phyloP scores from a whole-genome alignment of 1,140 invertebrate species.

The Babylonia areolata region DNA sequence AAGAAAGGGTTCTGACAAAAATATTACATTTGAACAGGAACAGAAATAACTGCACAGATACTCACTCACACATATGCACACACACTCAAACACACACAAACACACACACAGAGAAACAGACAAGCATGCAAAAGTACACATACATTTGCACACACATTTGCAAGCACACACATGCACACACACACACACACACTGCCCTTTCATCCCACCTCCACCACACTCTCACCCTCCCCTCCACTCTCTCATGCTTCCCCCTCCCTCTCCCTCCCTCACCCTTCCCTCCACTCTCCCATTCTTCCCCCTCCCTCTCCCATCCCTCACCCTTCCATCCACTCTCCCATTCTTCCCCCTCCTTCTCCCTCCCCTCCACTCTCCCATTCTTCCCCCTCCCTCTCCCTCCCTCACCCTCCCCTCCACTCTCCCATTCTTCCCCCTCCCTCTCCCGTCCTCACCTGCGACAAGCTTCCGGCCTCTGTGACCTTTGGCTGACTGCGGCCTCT shows the following conservation, averaged over 20 bases:
- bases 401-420: background rate
- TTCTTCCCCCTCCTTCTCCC: background rate
- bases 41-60: too few species aligned
- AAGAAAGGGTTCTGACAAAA: too few species aligned
- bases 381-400: background rate
- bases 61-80: too few species aligned
- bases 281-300: background rate
- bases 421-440: background rate
- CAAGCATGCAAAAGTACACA: too few species aligned
- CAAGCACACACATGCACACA: too few species aligned
- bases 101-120: too few species aligned
- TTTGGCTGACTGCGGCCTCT: conserved; percentile 24
- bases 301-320: background rate
- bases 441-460: conserved; percentile 13
- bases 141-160: too few species aligned
- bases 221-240: too few species aligned
- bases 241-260: background rate
- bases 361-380: background rate
- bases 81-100: too few species aligned
- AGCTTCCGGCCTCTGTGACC: background rate
- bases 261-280: background rate
- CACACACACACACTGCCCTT: too few species aligned
- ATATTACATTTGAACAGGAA: too few species aligned
- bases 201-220: too few species aligned
- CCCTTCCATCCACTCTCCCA: background rate